Evolutionary conservation across 2,888 invertebrate genomes (phyloP).

Genomic region (Trilocha varians): DNA sequence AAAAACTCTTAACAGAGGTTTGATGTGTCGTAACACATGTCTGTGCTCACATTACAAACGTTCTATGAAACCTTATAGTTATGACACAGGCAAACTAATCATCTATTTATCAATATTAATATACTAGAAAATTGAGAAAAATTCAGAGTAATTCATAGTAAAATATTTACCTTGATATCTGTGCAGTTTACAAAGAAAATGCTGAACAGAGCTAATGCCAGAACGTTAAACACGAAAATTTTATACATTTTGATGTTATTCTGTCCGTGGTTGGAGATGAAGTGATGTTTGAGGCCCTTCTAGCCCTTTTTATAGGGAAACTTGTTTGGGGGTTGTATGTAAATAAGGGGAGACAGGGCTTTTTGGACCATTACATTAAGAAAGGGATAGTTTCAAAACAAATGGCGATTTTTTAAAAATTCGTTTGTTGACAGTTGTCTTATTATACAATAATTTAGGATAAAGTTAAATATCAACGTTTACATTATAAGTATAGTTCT

Average conservation of each 20-base stretch:
- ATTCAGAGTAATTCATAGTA: too few relatives aligned
- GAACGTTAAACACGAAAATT: slow-evolving; percentile 6
- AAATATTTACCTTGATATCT: slow-evolving; percentile 26
- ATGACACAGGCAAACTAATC: too few relatives aligned
- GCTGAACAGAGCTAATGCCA: slow-evolving; percentile 9
- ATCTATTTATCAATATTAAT: too few relatives aligned
- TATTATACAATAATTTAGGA: not conserved
- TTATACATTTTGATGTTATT: slow-evolving; percentile 17
- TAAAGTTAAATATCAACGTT: not conserved
- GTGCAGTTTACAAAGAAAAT: slow-evolving; percentile 18
- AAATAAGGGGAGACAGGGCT: slow-evolving; percentile 8
- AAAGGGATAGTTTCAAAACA: not conserved
- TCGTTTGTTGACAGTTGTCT: too few relatives aligned
- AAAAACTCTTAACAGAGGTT: not conserved
- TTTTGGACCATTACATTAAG: not conserved
- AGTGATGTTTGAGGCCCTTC: slow-evolving; percentile 11
- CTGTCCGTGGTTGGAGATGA: not conserved
- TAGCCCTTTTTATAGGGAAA: slow-evolving; percentile 12
- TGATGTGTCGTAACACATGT: not conserved
- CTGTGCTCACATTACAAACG: not conserved
- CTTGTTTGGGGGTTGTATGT: slow-evolving; percentile 15
- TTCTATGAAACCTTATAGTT: not conserved
- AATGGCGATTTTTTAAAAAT: too few relatives aligned
- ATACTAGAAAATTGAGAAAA: too few relatives aligned
- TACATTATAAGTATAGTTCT: too few relatives aligned